phyloP scores from a whole-genome alignment of 2,113 vertebrate species.

The Rhodinocichla rosea region DNA sequence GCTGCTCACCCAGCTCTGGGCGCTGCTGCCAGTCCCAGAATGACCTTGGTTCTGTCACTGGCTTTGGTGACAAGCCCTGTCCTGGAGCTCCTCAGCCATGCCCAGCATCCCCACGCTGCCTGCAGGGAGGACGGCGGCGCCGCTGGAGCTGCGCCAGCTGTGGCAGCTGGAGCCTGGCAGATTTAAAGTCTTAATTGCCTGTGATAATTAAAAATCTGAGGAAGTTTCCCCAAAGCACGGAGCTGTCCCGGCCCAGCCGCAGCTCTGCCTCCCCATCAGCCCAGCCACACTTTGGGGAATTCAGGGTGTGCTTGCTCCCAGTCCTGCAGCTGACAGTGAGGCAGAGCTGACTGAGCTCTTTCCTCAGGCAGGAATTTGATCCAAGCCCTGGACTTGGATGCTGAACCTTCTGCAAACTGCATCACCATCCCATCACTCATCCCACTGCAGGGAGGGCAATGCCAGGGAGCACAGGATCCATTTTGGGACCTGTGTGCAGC shows the following conservation, averaged over 20 bases:
- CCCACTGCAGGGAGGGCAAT: neutral
- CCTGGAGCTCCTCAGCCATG: neutral
- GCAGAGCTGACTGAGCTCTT: neutral
- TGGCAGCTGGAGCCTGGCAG: conserved; percentile 36
- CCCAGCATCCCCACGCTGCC: neutral
- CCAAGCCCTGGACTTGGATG: neutral
- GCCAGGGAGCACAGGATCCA: neutral
- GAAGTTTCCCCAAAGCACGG: conserved; percentile 8
- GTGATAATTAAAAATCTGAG: conserved; percentile 47
- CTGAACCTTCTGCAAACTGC: neutral
- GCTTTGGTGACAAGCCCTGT: neutral
- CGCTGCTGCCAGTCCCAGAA: accelerated
- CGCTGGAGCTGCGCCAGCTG: neutral
- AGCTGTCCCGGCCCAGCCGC: neutral
- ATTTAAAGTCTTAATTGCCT: conserved; percentile 56
- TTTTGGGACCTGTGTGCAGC: accelerated
- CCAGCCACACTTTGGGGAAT: neutral
- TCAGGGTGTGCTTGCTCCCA: neutral
- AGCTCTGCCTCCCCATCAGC: neutral
- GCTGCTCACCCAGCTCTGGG: neutral
- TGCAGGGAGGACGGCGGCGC: neutral
- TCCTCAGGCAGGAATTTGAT: neutral
- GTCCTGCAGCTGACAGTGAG: neutral
- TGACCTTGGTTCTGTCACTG: neutral
- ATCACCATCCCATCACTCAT: neutral